Percentiles rank a stretch among this genome's conserved stretches.
Evolutionary conservation across 2,888 invertebrate genomes (phyloP).

Genomic region (Lasioglossum marginatum): DNA sequence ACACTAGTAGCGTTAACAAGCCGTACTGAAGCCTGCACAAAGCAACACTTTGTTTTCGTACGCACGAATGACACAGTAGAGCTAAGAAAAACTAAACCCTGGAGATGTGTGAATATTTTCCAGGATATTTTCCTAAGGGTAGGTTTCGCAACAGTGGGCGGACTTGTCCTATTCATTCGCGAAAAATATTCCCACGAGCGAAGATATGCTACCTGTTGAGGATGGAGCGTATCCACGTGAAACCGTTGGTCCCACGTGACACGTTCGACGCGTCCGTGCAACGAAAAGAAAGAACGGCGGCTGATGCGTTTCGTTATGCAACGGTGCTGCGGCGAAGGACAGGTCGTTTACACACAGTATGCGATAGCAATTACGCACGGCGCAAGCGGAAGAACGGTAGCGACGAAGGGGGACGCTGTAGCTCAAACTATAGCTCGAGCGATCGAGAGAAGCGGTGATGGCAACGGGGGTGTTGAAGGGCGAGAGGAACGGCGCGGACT

Average conservation of each 20-base stretch:
- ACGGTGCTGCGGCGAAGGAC: conserved; percentile 62
- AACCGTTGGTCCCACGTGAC: conserved; percentile 48
- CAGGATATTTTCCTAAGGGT: neutral
- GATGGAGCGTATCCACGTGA: conserved; percentile 41
- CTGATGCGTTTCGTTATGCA: conserved; percentile 63
- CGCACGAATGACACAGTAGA: neutral
- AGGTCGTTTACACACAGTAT: conserved; percentile 36
- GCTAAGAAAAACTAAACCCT: neutral
- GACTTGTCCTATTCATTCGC: neutral
- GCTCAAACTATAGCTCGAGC: neutral
- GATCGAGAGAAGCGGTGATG: conserved; percentile 16
- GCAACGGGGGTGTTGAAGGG: conserved; percentile 20
- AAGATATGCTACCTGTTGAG: conserved; percentile 52
- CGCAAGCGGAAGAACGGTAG: conserved; percentile 57
- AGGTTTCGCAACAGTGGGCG: neutral
- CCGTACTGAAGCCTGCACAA: neutral
- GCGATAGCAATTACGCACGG: conserved; percentile 61
- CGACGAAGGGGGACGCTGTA: neutral
- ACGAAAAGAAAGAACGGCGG: conserved; percentile 34
- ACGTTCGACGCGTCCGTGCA: conserved; percentile 3
- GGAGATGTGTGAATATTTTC: neutral
- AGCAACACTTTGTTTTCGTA: neutral
- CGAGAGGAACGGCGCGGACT: conserved; percentile 69
- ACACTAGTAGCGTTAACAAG: neutral
- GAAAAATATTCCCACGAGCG: conserved; percentile 5